phyloP scores from a whole-genome alignment of 2,113 vertebrate species.

The Anhinga rufa region DNA sequence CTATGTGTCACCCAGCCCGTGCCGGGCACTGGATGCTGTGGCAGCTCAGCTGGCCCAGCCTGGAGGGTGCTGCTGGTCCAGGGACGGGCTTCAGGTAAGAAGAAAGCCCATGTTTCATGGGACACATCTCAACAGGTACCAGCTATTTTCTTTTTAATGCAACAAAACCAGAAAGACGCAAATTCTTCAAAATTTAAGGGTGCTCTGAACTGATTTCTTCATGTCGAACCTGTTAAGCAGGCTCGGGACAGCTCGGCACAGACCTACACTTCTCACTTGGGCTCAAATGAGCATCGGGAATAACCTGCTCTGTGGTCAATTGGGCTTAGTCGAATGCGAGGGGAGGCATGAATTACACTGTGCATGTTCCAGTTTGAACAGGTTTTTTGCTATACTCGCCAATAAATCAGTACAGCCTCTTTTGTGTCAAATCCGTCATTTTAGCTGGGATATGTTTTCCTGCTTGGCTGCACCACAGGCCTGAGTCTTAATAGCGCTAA shows the following conservation, averaged over 20 bases:
- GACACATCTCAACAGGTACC: neutral
- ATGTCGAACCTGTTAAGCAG: neutral
- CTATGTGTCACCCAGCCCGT: neutral
- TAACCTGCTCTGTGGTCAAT: neutral
- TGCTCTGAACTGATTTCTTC: neutral
- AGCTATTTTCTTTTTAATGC: neutral
- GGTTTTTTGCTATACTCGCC: neutral
- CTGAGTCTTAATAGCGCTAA: neutral
- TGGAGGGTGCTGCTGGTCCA: neutral
- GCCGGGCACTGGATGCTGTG: neutral
- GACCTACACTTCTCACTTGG: neutral
- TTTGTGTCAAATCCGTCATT: neutral
- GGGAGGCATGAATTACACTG: neutral
- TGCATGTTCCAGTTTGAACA: neutral
- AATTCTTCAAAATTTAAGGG: neutral
- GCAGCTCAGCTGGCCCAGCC: neutral
- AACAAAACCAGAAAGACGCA: neutral
- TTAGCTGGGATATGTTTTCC: neutral
- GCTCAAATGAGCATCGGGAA: neutral
- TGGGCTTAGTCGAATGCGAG: fast-evolving
- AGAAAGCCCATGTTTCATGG: neutral
- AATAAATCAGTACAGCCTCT: neutral
- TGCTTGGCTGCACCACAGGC: no score
- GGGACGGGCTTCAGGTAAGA: neutral
- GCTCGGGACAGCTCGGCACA: neutral